phyloP scores from a whole-genome alignment of 2,797 vertebrate genomes.

The Champsocephalus gunnari region DNA sequence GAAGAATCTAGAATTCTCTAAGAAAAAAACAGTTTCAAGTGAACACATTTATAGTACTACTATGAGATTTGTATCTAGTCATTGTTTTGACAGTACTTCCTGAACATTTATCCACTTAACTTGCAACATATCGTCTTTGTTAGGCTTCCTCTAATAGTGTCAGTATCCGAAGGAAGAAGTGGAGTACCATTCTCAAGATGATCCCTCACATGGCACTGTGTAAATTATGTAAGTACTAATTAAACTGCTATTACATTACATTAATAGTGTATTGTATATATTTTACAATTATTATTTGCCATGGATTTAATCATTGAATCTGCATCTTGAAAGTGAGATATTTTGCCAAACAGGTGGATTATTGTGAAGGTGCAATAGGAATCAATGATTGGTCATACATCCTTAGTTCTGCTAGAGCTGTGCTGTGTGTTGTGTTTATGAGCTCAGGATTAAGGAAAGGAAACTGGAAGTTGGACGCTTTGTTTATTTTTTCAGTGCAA shows the following conservation, averaged over 20 bases:
- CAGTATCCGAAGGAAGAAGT: slow-evolving; percentile 34
- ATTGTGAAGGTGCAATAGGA: neutral
- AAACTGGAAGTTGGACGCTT: neutral
- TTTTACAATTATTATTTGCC: neutral
- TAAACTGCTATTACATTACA: neutral
- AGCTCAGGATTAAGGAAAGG: neutral
- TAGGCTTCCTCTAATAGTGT: slow-evolving; percentile 62
- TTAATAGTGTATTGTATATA: neutral
- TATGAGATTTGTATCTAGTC: no score
- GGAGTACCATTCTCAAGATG: slow-evolving; percentile 57
- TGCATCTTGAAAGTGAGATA: neutral
- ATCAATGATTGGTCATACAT: neutral
- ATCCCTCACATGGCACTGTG: slow-evolving; percentile 66
- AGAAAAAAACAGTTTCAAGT: neutral
- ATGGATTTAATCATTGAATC: neutral
- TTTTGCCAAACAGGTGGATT: neutral
- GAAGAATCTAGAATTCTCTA: neutral
- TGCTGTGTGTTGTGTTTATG: neutral
- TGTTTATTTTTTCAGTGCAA: neutral
- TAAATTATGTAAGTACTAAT: slow-evolving; percentile 71
- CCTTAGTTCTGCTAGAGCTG: neutral
- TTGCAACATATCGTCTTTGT: neutral
- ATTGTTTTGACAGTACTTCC: neutral
- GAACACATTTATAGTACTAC: neutral
- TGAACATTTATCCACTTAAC: no score